Percentiles rank a stretch among this genome's conserved stretches.
Conservation (phyloP, 2,797 vertebrate genomes). For the Macropus fuliginosus region DNA sequence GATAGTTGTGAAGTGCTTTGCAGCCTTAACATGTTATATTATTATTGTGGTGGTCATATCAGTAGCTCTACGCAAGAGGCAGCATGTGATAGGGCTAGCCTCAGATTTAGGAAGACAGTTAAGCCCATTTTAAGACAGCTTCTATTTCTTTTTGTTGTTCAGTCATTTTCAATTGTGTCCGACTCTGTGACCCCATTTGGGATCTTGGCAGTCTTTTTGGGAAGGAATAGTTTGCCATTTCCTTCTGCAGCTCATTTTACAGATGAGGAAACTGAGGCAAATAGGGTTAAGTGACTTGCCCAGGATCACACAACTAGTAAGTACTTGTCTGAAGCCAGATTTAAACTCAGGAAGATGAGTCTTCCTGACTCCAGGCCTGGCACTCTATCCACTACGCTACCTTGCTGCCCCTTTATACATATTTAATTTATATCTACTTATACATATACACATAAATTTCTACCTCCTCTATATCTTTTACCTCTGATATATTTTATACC, state of each 20-base stretch:
- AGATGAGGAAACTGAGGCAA: neutral
- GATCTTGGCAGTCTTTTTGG: neutral
- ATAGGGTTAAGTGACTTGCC: neutral
- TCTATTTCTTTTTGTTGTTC: neutral
- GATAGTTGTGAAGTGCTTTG: neutral
- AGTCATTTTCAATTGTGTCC: neutral
- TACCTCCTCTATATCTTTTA: neutral
- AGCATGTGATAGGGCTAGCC: neutral
- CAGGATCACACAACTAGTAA: neutral
- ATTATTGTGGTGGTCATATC: neutral
- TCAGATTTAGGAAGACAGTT: neutral
- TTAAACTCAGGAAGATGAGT: neutral
- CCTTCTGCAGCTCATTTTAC: neutral
- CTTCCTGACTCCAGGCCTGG: neutral
- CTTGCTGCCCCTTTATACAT: neutral
- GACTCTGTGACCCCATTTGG: neutral
- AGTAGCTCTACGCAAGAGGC: neutral
- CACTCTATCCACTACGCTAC: neutral
- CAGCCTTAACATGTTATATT: neutral
- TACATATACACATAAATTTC: neutral
- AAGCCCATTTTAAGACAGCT: slow-evolving; percentile 31
- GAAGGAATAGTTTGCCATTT: neutral
- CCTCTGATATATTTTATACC: slow-evolving; percentile 2
- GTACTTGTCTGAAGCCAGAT: neutral
- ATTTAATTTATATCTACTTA: neutral